Conservation (phyloP, 2,888 invertebrate species). For the Diogma glabrata region DNA sequence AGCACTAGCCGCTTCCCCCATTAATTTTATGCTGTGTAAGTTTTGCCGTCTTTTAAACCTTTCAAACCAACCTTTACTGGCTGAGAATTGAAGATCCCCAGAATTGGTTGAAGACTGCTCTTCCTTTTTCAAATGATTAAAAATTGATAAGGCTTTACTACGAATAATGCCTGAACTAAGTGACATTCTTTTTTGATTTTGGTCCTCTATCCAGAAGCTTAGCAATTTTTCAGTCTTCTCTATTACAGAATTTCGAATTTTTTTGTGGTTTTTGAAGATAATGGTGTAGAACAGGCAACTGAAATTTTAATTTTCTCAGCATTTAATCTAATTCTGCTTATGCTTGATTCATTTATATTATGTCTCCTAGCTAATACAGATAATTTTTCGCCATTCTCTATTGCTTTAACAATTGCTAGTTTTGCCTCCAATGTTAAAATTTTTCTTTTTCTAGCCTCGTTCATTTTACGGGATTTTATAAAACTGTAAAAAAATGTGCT, state of each 20-base stretch:
- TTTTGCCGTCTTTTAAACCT: constrained; percentile 16
- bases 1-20: background rate
- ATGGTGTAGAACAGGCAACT: no score
- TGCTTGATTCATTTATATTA: background rate
- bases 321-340: no score
- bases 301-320: no score
- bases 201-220: constrained; percentile 4
- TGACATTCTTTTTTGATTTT: constrained; percentile 7
- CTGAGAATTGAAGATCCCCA: constrained; percentile 4
- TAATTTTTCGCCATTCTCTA: constrained; percentile 2
- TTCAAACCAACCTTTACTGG: constrained; percentile 21
- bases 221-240: constrained; percentile 9
- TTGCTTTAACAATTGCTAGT: background rate
- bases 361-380: background rate
- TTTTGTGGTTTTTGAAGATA: background rate
- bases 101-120: background rate
- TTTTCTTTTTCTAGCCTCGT: background rate
- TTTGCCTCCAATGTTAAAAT: constrained; percentile 4
- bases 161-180: constrained; percentile 2
- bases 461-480: constrained; percentile 7
- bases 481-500: constrained; percentile 3
- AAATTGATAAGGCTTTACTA: constrained; percentile 13
- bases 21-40: constrained; percentile 3
- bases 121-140: constrained; percentile 9
- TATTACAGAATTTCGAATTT: constrained; percentile 8